Evolutionary conservation across 2,113 vertebrate species (phyloP), one percentile per base, ranked within the genome.

Genomic region (Anarhynchus alexandrinus): DNA sequence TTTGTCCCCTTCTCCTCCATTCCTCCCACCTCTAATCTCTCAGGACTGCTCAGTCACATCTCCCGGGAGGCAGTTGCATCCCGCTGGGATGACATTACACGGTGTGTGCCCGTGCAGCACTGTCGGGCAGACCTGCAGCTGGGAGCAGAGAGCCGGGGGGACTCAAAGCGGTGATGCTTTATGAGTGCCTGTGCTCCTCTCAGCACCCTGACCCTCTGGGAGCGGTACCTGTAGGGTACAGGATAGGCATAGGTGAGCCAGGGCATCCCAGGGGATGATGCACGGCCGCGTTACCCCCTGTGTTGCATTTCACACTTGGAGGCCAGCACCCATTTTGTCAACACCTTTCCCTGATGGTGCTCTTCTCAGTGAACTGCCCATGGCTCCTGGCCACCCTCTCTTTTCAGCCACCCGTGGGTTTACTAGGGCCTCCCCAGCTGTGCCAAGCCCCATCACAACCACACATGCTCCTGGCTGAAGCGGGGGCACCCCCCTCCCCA

Each of bases 41-140:
- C 29, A 62, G 66, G 57, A 34, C 71, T 26, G 34, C 3, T 1
- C 4, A 6, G 61, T 52, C 36, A 12, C n/a, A 12, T 57, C 62
- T 49, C 32, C 22, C 6, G 0, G 27, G 61, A 81, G 73, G 87
- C 55, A 81, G 70, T 82, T 45, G 27, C 51, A 45, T 89, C 72
- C n/a, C 4, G 1, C 38, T 40, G 1, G 1, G 2, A 22, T 65
- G 49, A 6, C 0, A 0, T 12, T 57, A 36, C 38, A 30, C 15
- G 4, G 9, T 23, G 29, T 1, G 1, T 51, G 38, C 47, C 52
- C 13, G 0, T 23, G 45, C 54, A 65, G 72, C 30, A 5, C 19
- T 43, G 21, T n/a, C 6, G 3, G 36, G 45, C 43, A 70, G 38
- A 43, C 38, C 36, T 59, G n/a, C 18, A 52, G 12, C 1, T 61